These are phyloP conservation scores for Dendropsophus ebraccatus DNA, from an alignment of 2,113 vertebrate genomes.

Conservation along the genomic window DNA sequence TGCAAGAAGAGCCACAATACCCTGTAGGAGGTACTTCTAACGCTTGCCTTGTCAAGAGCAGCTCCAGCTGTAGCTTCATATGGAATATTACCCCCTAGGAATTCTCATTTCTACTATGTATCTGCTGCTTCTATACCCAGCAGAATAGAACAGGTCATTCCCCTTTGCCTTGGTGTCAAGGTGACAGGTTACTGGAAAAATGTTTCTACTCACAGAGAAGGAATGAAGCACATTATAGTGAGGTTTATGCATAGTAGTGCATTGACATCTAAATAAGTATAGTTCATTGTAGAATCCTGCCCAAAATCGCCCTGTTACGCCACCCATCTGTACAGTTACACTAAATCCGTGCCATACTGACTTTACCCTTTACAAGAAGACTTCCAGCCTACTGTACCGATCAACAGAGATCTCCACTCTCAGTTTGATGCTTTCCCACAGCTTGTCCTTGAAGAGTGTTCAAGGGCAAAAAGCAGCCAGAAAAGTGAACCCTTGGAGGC, in stretches of 20 bases:
- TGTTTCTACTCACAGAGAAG: neutral
- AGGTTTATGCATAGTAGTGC: neutral
- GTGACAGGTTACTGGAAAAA: conserved; percentile 40
- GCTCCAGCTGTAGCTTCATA: neutral
- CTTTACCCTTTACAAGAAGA: neutral
- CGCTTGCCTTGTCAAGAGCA: neutral
- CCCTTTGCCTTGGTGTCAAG: conserved; percentile 41
- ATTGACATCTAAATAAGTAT: too few relatives aligned
- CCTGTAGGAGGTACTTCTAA: neutral
- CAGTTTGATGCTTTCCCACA: conserved; percentile 38
- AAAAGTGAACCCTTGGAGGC: conserved; percentile 47
- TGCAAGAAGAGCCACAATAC: neutral
- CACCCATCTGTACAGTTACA: neutral
- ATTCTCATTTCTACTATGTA: neutral
- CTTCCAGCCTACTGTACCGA: conserved; percentile 13
- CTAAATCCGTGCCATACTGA: conserved; percentile 6
- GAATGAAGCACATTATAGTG: neutral
- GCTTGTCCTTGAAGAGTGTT: conserved; percentile 52
- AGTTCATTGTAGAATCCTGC: neutral
- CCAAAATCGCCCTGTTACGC: neutral
- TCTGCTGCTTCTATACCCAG: neutral
- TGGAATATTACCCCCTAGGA: conserved; percentile 23
- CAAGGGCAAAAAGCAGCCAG: conserved; percentile 50
- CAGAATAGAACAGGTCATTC: conserved; percentile 19
- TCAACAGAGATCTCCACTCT: conserved; percentile 9